Percentiles rank a stretch among this genome's conserved stretches.
Evolutionary conservation across 1,140 invertebrate species (phyloP).

Genomic region (Drosophila nannoptera): DNA sequence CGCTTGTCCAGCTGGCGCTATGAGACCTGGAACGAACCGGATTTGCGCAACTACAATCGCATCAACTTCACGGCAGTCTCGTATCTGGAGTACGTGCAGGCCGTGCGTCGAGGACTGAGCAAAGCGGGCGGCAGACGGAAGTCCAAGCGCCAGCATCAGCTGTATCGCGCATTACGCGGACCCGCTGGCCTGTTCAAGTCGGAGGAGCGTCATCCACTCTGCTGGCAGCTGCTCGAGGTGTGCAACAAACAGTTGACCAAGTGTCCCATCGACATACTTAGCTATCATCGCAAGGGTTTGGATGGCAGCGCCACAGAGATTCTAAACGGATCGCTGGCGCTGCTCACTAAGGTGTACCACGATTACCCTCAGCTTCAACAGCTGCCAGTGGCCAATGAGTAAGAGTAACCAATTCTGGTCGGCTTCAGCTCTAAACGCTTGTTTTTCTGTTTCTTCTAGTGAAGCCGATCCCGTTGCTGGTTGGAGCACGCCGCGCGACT

Average conservation of each 20-base stretch:
- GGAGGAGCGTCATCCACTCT: conserved; percentile 77
- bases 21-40: conserved; percentile 81
- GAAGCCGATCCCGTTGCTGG: conserved; percentile 80
- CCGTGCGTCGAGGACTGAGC: conserved; percentile 68
- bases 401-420: conserved; percentile 16
- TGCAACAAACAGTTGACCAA: conserved; percentile 71
- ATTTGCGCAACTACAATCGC: conserved; percentile 79
- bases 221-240: conserved; percentile 79
- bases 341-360: conserved; percentile 71
- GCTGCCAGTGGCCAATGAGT: conserved; percentile 80
- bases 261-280: conserved; percentile 79
- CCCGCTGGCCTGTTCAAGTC: conserved; percentile 80
- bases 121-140: conserved; percentile 55
- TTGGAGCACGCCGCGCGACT: conserved; percentile 79
- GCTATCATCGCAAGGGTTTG: conserved; percentile 80
- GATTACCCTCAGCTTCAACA: conserved; percentile 74
- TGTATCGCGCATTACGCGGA: conserved; percentile 73
- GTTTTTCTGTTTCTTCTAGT: conserved; percentile 49
- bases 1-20: conserved; percentile 80
- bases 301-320: conserved; percentile 72
- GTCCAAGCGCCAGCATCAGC: conserved; percentile 33
- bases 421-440: neutral
- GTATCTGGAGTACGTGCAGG: conserved; percentile 72
- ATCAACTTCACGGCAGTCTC: conserved; percentile 79
- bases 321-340: conserved; percentile 65